phyloP scores from a whole-genome alignment of 2,113 vertebrate genomes.

The Phainopepla nitens region DNA sequence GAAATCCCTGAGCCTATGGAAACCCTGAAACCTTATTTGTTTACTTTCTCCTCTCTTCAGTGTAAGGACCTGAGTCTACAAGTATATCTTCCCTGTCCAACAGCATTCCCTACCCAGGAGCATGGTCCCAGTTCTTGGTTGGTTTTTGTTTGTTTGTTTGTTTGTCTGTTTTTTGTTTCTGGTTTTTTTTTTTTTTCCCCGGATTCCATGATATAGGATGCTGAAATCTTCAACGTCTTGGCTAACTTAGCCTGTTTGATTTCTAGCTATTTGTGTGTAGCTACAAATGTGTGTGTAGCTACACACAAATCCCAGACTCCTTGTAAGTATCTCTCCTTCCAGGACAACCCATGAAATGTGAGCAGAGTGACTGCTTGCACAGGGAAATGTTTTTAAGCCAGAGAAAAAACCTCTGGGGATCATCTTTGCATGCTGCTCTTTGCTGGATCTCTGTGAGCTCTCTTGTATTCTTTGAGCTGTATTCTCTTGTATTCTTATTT shows the following conservation, averaged over 20 bases:
- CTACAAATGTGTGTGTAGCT: neutral
- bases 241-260: neutral
- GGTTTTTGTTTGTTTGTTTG: neutral
- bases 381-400: neutral
- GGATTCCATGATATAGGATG: neutral
- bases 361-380: neutral
- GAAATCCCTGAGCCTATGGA: neutral
- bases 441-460: neutral
- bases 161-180: too few relatives aligned
- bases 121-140: neutral
- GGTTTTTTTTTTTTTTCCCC: too few relatives aligned
- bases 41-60: neutral
- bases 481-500: neutral
- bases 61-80: neutral
- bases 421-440: neutral
- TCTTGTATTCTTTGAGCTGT: neutral
- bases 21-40: neutral
- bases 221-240: neutral
- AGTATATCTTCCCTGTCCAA: neutral
- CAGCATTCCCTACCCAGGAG: neutral
- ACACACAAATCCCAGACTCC: neutral
- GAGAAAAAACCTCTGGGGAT: neutral
- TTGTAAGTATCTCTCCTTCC: neutral
- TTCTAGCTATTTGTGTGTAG: neutral
- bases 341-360: neutral